phyloP scores from a whole-genome alignment of 1,140 invertebrate species.

The Araneus ventricosus region DNA sequence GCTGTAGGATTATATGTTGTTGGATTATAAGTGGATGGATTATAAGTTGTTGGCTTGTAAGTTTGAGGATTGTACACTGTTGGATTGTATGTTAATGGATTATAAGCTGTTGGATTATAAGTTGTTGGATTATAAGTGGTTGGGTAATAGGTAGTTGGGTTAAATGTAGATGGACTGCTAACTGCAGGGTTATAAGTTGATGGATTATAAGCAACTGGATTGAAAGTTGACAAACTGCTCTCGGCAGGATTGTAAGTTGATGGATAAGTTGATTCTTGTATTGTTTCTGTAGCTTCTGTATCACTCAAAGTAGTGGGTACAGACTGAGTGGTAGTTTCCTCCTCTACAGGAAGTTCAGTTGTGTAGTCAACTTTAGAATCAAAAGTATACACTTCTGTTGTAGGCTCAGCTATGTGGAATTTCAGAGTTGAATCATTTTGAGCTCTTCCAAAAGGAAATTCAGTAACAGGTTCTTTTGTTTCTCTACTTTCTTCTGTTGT shows the following conservation, averaged over 20 bases:
- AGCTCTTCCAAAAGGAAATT: not conserved
- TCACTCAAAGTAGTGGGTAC: not conserved
- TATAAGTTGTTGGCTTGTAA: not conserved
- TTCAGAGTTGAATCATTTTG: constrained; percentile 23
- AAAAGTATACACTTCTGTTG: constrained; percentile 60
- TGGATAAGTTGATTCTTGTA: not conserved
- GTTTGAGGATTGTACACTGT: not conserved
- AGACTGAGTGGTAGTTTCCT: not conserved
- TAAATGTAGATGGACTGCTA: not conserved
- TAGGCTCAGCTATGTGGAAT: constrained; percentile 33
- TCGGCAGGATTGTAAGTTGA: not conserved
- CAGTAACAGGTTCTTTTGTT: not conserved
- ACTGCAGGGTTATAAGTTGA: not conserved
- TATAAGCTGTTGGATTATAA: not conserved
- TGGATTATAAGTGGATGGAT: not conserved
- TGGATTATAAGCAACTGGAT: not conserved
- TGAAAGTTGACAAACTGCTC: not conserved
- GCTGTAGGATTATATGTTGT: not conserved
- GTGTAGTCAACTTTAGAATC: constrained; percentile 13
- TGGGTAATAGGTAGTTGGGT: not conserved
- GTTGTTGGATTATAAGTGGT: not conserved
- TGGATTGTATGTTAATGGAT: not conserved
- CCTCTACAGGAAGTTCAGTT: not conserved
- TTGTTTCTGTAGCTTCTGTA: not conserved
- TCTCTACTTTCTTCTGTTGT: not conserved